Base-by-base conservation (phyloP, 2,113 vertebrate genomes). In the Corythaixoides concolor region DNA sequence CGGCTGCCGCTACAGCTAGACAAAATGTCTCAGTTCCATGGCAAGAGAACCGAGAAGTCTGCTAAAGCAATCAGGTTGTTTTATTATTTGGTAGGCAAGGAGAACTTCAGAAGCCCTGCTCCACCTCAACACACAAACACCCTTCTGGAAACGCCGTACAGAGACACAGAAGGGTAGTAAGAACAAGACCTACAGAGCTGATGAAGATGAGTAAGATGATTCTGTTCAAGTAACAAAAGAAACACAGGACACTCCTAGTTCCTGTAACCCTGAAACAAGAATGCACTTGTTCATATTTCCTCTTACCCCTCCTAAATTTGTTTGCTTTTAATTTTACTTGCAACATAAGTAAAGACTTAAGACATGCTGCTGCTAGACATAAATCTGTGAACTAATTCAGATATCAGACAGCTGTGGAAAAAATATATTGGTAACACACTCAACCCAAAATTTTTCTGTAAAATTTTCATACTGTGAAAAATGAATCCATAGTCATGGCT, bases 231-330 rank as follows among this genome's bases (percentile, higher is more conserved):
- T 45, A 56, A 84, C 56, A 84, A 70, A 88, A 13, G 75, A 93
- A 94, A 84, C 59, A 73, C 6, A 39, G 3, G 90, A 23, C 92
- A 94, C 95, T 95, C 95, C 96, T 89, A 89, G 52, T 73, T 95
- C 86, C 92, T 68, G 88, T 64, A 90, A 84, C 62, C 47, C 83
- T 64, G 69, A 77, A 93, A 95, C 92, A 97, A 89, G 95, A 97
- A 90, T 19, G 49, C 62, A 87, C 94, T 96, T 93, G 96, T 63
- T 91, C 5, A 0, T 30, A 83, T 85, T 97, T 95, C 95, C 96
- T 92, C 89, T 90, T 58, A 32, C n/a, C 27, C 87, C 85, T 96
- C 91, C 91, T 87, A 72, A 75, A 91, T 77, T 63, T 81, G 64
- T 92, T 85, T 87, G 83, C 43, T 84, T 93, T 74, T 76, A 27